phyloP scores from a whole-genome alignment of 2,888 invertebrate species.

The Tinea semifulvella region DNA sequence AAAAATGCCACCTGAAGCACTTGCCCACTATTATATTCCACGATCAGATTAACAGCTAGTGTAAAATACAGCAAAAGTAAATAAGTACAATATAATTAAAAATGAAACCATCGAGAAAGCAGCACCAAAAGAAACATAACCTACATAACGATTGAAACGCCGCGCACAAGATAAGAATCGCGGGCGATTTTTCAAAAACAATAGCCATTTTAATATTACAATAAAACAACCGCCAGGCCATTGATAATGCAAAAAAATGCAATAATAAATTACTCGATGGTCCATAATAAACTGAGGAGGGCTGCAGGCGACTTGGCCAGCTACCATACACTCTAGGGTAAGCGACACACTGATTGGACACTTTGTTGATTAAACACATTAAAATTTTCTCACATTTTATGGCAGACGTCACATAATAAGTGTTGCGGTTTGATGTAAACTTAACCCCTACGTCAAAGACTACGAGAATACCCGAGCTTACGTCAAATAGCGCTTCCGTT shows the following conservation, averaged over 20 bases:
- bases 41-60: too few species aligned
- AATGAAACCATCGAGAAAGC: slow-evolving; percentile 1
- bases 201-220: slow-evolving; percentile 62
- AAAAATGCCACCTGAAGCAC: too few species aligned
- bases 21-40: too few species aligned
- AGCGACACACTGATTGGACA: not conserved
- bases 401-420: too few species aligned
- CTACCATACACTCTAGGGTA: slow-evolving; percentile 34
- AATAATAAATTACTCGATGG: slow-evolving; percentile 61
- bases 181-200: slow-evolving; percentile 61
- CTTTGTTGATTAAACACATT: too few species aligned
- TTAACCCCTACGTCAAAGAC: too few species aligned
- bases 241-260: slow-evolving; percentile 65
- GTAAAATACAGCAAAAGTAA: too few species aligned
- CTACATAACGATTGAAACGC: slow-evolving; percentile 25
- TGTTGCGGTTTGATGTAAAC: too few species aligned
- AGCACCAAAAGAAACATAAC: slow-evolving; percentile 9
- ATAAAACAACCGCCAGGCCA: slow-evolving; percentile 50
- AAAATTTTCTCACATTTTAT: too few species aligned
- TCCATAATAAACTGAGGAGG: slow-evolving; percentile 63
- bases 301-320: slow-evolving; percentile 56
- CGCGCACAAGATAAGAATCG: slow-evolving; percentile 43
- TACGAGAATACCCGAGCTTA: too few species aligned
- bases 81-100: too few species aligned
- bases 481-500: too few species aligned